Conservation (phyloP, 2,797 vertebrate genomes). For the Anguilla megastoma region DNA sequence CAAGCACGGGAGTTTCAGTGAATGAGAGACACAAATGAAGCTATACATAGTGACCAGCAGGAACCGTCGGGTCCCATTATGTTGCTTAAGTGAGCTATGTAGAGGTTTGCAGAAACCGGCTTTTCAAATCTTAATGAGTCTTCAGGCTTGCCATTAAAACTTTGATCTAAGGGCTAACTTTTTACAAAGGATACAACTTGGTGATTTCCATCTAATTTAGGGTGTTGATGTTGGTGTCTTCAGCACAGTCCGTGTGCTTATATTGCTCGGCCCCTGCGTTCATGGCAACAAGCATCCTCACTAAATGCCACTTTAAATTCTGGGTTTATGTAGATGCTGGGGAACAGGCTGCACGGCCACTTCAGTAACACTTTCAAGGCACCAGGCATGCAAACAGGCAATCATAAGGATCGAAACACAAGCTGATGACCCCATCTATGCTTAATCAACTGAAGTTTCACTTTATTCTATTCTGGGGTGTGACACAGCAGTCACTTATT, state of each 20-base stretch:
- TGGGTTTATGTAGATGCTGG: not conserved
- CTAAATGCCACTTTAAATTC: not conserved
- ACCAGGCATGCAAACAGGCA: not conserved
- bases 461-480: not conserved
- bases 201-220: not conserved
- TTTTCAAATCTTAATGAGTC: not conserved
- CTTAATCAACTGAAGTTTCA: not conserved
- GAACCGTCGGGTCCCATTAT: not conserved
- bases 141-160: not conserved
- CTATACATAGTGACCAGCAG: not conserved
- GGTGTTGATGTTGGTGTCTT: not conserved
- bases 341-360: conserved; percentile 11
- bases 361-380: not conserved
- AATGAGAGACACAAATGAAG: not conserved
- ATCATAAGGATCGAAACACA: not conserved
- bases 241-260: not conserved
- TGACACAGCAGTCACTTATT: not conserved
- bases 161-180: not conserved
- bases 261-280: not conserved
- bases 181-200: not conserved
- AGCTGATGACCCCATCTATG: not conserved
- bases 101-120: not conserved
- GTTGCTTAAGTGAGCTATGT: not conserved
- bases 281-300: not conserved
- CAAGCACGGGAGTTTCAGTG: not conserved